Evolutionary conservation across 2,113 vertebrate species (phyloP).

Genomic region (Copsychus sechellarum): DNA sequence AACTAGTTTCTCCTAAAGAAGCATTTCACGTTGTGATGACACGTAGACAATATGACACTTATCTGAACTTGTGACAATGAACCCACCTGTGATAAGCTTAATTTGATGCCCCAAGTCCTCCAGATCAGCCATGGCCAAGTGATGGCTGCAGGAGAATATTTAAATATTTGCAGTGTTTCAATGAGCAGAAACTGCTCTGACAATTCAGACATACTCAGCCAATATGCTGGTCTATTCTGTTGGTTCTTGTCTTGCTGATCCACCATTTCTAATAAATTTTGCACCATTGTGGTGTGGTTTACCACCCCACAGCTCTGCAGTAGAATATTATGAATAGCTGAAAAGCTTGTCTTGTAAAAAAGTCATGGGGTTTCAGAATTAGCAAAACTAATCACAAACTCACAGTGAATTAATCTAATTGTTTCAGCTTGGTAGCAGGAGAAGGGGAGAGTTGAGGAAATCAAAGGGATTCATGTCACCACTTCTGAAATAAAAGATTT

Average conservation of each 20-base stretch:
- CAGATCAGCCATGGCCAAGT: neutral
- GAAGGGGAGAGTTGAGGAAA: neutral
- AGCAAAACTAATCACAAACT: neutral
- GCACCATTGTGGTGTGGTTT: neutral
- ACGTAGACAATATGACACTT: rapidly evolving
- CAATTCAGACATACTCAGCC: neutral
- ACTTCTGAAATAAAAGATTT: neutral
- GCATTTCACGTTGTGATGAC: rapidly evolving
- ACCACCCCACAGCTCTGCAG: neutral
- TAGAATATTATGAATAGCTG: neutral
- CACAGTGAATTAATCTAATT: neutral
- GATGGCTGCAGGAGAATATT: neutral
- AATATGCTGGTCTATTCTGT: neutral
- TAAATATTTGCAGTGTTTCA: neutral
- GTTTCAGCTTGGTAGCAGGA: neutral
- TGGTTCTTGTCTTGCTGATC: neutral
- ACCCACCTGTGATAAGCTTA: neutral
- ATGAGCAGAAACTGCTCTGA: neutral
- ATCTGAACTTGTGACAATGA: neutral
- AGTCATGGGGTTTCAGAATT: neutral
- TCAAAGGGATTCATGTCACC: neutral
- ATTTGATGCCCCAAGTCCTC: neutral
- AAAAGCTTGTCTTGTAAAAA: neutral
- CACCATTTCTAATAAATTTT: neutral
- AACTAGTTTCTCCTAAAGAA: neutral